Base-by-base conservation (phyloP, 2,888 invertebrate species). In the Xestobium rufovillosum region DNA sequence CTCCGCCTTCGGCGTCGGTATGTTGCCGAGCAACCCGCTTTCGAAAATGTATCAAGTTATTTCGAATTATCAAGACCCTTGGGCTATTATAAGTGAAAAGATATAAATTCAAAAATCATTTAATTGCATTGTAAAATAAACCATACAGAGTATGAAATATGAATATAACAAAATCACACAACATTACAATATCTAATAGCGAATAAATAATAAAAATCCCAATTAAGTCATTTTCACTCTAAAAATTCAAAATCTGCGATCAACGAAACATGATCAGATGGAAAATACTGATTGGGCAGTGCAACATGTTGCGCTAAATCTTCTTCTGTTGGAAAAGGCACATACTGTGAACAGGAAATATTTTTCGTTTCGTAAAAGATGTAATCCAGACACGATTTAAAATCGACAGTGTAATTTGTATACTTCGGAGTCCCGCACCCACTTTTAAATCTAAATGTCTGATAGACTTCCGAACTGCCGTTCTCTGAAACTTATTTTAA, bases 191-290 rank as follows among this genome's bases (percentile, higher is more conserved):
- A n/a, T n/a, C n/a, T n/a, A n/a, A n/a, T n/a, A n/a, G n/a, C n/a
- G n/a, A n/a, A n/a, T n/a, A n/a, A n/a, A 27, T 27, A 11, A 12
- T 27, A 23, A 8, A 23, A 11, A 27, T 27, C 12, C 6, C n/a
- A 27, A 27, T 11, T 23, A 27, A 27, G 12, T n/a, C 6, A 12
- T 27, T 27, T 11, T 6, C 4, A 27, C 12, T 27, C 12, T 6
- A 11, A 11, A 30, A 42, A 79, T 51, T 69, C 65, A 41, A 90
- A 69, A 70, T 90, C 88, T 9, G 81, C 79, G 38, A 92, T 74
- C 25, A 94, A 68, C 6, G 96, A 81, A 46, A 96, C 69, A 63
- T 96, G 96, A 69, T 96, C 96, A 2, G 94, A 95, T 1, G 96
- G 95, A 64, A 85, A 87, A 3, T 84, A 79, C 26, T 83, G 71